phyloP scores from a whole-genome alignment of 1,140 invertebrate genomes.

The Stratiolaelaps scimitus region DNA sequence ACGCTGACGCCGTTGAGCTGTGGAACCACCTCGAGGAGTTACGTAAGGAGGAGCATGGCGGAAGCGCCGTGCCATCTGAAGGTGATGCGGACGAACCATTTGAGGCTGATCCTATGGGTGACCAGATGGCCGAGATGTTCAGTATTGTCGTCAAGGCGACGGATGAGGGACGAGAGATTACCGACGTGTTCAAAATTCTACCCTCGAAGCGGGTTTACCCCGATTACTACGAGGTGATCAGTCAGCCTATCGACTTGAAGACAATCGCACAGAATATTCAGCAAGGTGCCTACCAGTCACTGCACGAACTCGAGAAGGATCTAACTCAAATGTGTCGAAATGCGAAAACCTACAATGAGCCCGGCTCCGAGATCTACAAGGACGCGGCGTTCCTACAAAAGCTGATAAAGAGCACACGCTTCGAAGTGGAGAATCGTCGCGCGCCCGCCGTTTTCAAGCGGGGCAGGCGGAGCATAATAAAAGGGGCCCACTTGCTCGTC shows the following conservation, averaged over 20 bases:
- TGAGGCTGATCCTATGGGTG: background rate
- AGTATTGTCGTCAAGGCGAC: conserved; percentile 1
- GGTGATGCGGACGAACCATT: conserved; percentile 1
- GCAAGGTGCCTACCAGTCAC: conserved; percentile 53
- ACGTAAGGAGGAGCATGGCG: conserved; percentile 35
- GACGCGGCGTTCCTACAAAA: conserved; percentile 35
- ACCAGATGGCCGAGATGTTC: conserved; percentile 17
- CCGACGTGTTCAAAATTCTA: conserved; percentile 26
- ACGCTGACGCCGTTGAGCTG: conserved; percentile 77
- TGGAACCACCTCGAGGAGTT: conserved; percentile 62
- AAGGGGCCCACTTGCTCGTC: background rate
- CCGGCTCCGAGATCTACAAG: conserved; percentile 89
- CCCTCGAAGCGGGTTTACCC: conserved; percentile 52
- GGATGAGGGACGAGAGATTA: conserved; percentile 4
- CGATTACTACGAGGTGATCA: conserved; percentile 91
- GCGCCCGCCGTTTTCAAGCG: conserved; percentile 5
- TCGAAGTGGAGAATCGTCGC: conserved; percentile 27
- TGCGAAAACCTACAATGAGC: conserved; percentile 90
- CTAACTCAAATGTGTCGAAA: conserved; percentile 81
- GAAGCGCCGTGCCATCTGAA: conserved; percentile 8
- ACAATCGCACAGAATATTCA: conserved; percentile 84
- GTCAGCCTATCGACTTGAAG: conserved; percentile 86
- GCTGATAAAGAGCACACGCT: conserved; percentile 17
- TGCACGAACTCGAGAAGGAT: conserved; percentile 79
- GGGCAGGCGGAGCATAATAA: conserved; percentile 7